Percentiles rank a stretch among this genome's conserved stretches.
Evolutionary conservation across 2,888 invertebrate genomes (phyloP).

Genomic region (Pecten maximus): DNA sequence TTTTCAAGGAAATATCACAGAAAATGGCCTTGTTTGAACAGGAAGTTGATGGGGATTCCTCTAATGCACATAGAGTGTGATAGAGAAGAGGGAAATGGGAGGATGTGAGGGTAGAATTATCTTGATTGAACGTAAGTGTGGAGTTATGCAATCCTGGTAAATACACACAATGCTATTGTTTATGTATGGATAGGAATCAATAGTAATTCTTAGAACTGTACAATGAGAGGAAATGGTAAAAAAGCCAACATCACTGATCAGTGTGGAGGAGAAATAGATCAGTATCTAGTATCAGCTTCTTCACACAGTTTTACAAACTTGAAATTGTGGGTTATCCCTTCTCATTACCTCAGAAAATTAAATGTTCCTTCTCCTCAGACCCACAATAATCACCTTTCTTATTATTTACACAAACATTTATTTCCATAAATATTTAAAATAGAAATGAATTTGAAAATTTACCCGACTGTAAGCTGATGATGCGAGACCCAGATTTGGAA

Average conservation of each 20-base stretch:
- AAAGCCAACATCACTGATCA: neutral
- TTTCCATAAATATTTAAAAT: too few relatives aligned
- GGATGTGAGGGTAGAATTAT: neutral
- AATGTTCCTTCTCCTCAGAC: too few relatives aligned
- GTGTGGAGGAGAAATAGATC: neutral
- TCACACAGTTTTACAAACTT: too few relatives aligned
- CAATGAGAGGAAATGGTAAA: neutral
- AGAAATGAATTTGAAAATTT: too few relatives aligned
- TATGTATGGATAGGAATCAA: neutral
- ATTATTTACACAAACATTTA: too few relatives aligned
- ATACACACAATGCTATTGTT: neutral
- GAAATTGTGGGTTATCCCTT: too few relatives aligned
- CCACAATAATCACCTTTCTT: too few relatives aligned
- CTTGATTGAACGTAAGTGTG: neutral
- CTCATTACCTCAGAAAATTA: too few relatives aligned
- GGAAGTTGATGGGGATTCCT: neutral
- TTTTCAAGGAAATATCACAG: constrained; percentile 16
- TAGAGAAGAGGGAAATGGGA: neutral
- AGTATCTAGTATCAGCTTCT: neutral
- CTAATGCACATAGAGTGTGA: neutral
- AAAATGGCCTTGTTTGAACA: neutral
- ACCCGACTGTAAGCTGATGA: too few relatives aligned
- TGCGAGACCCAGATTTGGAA: too few relatives aligned
- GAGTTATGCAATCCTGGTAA: neutral
- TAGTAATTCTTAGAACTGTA: neutral